These are phyloP conservation scores for Taurulus bubalis DNA, from an alignment of 2,113 vertebrate species.

Conservation along the genomic window DNA sequence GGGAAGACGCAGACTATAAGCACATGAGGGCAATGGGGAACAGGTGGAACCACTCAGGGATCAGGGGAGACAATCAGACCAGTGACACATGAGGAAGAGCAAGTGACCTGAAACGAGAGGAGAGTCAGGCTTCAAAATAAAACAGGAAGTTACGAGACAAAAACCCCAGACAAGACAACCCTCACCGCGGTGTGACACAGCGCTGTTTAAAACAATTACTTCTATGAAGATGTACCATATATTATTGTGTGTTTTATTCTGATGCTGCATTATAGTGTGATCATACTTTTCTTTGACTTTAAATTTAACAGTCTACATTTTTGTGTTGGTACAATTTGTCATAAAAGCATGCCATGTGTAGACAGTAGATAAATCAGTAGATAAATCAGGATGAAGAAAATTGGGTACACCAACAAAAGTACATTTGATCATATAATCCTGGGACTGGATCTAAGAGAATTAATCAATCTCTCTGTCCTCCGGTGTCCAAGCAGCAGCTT, in stretches of 20 bases:
- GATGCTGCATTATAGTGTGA: background rate
- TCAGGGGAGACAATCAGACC: too few relatives aligned
- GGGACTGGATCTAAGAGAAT: background rate
- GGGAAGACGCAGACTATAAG: too few relatives aligned
- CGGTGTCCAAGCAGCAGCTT: constrained; percentile 80
- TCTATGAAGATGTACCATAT: background rate
- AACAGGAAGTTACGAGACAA: too few relatives aligned
- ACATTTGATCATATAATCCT: background rate
- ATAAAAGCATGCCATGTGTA: background rate
- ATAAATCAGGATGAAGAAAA: background rate
- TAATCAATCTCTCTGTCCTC: background rate
- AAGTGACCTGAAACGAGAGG: too few relatives aligned
- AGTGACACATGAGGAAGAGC: too few relatives aligned
- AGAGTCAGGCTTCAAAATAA: too few relatives aligned
- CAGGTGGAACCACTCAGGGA: too few relatives aligned
- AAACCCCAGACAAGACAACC: too few relatives aligned
- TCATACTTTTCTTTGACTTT: background rate
- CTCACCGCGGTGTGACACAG: too few relatives aligned
- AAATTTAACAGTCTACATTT: background rate
- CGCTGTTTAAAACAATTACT: background rate
- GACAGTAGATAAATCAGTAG: background rate
- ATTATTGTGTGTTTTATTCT: background rate
- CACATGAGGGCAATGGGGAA: too few relatives aligned
- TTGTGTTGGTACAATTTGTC: background rate
- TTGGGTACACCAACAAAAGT: background rate